These are phyloP conservation scores for Maccullochella peelii DNA, from an alignment of 2,113 vertebrate species.

Conservation along the genomic window DNA sequence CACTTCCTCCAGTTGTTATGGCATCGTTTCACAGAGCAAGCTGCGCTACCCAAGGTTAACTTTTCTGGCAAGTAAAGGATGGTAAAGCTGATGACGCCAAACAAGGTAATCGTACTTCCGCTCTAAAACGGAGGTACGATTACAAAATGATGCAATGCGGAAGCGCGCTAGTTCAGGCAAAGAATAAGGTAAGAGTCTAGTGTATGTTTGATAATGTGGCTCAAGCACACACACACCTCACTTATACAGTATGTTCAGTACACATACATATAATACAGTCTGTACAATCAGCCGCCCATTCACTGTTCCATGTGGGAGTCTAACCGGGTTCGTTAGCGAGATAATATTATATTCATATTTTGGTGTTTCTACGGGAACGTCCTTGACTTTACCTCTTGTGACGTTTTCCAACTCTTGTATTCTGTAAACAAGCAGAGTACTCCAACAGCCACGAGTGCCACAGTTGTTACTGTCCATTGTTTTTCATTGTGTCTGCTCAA, in stretches of 20 bases:
- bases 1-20: too few species aligned
- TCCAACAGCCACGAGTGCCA: neutral
- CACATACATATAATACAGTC: slow-evolving; percentile 1
- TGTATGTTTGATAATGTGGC: neutral
- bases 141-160: too few species aligned
- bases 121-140: too few species aligned
- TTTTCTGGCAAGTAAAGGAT: too few species aligned
- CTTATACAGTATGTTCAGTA: neutral
- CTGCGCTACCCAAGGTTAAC: too few species aligned
- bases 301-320: neutral
- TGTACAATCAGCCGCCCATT: neutral
- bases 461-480: slow-evolving; percentile 6
- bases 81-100: too few species aligned
- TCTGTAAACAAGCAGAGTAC: slow-evolving; percentile 14
- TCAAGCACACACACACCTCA: neutral
- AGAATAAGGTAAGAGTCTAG: too few species aligned
- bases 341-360: slow-evolving; percentile 2
- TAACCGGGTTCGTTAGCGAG: neutral
- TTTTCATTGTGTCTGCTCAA: slow-evolving; percentile 11
- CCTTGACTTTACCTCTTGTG: slow-evolving; percentile 35
- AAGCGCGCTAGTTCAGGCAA: too few species aligned
- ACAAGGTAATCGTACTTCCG: too few species aligned
- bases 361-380: neutral
- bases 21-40: too few species aligned
- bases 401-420: neutral